phyloP scores from a whole-genome alignment of 64 coral and sea anemone species.

The Dendronephthya gigantea region DNA sequence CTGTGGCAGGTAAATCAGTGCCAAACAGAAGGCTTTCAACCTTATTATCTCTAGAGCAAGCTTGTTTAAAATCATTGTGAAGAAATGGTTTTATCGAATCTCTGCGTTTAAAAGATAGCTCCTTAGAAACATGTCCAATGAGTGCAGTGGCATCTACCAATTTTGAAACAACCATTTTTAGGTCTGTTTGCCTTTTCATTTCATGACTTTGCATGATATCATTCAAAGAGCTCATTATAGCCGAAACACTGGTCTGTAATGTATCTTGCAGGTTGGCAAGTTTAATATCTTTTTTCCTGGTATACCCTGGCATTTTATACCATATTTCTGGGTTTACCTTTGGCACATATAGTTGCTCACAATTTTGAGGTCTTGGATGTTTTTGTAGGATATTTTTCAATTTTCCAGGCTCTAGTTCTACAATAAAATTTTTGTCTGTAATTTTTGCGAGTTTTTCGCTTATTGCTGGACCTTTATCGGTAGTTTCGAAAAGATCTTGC shows the following conservation, averaged over 20 bases:
- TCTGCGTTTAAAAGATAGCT: background rate
- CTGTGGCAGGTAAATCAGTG: background rate
- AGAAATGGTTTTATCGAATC: background rate
- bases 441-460: background rate
- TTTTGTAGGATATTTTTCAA: background rate
- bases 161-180: background rate
- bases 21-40: background rate
- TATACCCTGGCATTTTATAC: background rate
- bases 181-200: background rate
- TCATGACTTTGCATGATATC: background rate
- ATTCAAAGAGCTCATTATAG: background rate
- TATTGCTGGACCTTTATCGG: background rate
- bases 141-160: background rate
- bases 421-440: background rate
- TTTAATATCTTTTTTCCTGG: background rate
- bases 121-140: background rate
- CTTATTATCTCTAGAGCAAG: background rate
- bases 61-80: background rate
- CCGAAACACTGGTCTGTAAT: background rate
- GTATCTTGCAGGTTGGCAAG: background rate
- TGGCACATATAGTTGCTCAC: background rate
- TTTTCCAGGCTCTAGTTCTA: background rate
- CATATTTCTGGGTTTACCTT: constrained; percentile 7
- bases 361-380: background rate
- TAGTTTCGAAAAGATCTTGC: background rate